Evolutionary conservation across 92 coral and sea anemone genomes (phyloP).

Genomic region (Diadumene lineata): DNA sequence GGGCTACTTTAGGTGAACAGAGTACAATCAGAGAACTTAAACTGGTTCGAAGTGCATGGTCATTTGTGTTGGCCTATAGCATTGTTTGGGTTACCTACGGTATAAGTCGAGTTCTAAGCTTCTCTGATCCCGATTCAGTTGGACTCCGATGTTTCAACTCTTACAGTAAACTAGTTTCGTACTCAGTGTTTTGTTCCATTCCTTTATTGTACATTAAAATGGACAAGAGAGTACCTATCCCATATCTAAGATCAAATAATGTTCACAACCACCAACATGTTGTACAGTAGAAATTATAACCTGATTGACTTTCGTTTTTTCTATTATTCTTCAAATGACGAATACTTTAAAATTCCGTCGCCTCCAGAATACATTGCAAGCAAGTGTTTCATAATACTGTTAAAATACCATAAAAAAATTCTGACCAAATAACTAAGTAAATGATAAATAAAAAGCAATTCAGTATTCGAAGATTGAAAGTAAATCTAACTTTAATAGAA

Average conservation of each 20-base stretch:
- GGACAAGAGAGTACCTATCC: slow-evolving; percentile 24
- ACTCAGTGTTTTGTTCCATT: slow-evolving; percentile 19
- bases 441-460: too few species aligned
- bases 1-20: slow-evolving; percentile 17
- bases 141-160: slow-evolving; percentile 13
- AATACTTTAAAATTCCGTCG: too few species aligned
- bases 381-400: too few species aligned
- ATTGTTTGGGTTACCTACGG: slow-evolving; percentile 36
- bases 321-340: too few species aligned
- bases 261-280: neutral
- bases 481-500: too few species aligned
- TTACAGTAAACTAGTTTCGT: slow-evolving; percentile 1
- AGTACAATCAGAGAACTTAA: slow-evolving; percentile 36
- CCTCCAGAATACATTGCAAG: too few species aligned
- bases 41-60: slow-evolving; percentile 21
- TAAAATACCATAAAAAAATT: too few species aligned
- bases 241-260: neutral
- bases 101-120: slow-evolving; percentile 9
- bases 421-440: too few species aligned
- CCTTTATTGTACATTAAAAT: slow-evolving; percentile 21
- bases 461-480: too few species aligned
- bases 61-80: slow-evolving; percentile 10
- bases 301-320: too few species aligned
- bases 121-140: slow-evolving; percentile 6
- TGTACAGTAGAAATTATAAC: too few species aligned